phyloP scores from a whole-genome alignment of 2,888 invertebrate species.

The Cotesia congregata region DNA sequence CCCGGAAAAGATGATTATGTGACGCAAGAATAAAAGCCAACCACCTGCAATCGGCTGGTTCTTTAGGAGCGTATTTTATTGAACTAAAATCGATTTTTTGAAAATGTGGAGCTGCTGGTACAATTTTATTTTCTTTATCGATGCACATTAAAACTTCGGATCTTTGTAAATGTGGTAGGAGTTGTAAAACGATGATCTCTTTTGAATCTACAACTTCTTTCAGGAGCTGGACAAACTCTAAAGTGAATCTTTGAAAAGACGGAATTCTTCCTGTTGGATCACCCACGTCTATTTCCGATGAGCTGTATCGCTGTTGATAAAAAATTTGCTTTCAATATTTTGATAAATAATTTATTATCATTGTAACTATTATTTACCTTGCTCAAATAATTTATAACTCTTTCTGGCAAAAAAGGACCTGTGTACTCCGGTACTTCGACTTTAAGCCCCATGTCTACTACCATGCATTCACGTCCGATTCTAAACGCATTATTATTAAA shows the following conservation, averaged over 20 bases:
- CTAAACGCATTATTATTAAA: conserved; percentile 72
- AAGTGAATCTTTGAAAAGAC: conserved; percentile 16
- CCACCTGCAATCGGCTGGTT: conserved; percentile 67
- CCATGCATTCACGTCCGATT: conserved; percentile 75
- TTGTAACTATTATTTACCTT: conserved; percentile 65
- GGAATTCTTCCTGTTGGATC: conserved; percentile 5
- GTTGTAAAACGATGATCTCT: conserved; percentile 70
- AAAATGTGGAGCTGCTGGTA: conserved; percentile 60
- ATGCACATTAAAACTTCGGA: conserved; percentile 77
- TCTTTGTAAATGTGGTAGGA: conserved; percentile 79
- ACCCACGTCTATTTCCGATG: background rate
- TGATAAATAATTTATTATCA: conserved; percentile 13
- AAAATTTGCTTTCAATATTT: background rate
- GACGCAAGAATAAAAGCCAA: conserved; percentile 74
- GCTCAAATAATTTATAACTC: conserved; percentile 71
- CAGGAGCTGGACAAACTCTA: conserved; percentile 30
- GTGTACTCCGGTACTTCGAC: conserved; percentile 75
- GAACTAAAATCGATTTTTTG: conserved; percentile 38
- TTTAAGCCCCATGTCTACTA: conserved; percentile 75
- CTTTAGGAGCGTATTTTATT: conserved; percentile 55
- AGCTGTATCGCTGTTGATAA: conserved; percentile 5
- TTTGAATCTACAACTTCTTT: conserved; percentile 71
- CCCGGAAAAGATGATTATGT: conserved; percentile 39
- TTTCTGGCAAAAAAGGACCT: conserved; percentile 73
- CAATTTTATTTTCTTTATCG: conserved; percentile 71